Base-by-base conservation (phyloP, 2,113 vertebrate species). In the Danionella cerebrum region DNA sequence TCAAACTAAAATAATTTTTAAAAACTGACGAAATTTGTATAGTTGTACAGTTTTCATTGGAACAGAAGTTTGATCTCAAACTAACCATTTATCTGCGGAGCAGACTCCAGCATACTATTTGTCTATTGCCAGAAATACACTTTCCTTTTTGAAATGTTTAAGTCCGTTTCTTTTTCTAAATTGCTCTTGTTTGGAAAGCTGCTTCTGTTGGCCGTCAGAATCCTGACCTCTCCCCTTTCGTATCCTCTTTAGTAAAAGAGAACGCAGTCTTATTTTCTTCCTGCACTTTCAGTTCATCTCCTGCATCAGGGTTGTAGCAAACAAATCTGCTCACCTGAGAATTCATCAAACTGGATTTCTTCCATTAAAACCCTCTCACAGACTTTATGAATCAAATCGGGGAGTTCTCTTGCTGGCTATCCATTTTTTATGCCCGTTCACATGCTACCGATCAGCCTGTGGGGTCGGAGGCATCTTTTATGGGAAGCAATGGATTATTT, bases 401-500 rank as follows among this genome's bases (percentile, higher is more conserved):
- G 21, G 4, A 19, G 59, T 19, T 27, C 27, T n/a, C n/a, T 35
- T 5, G 7, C 11, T 16, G 19, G 64, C 22, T 42, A 5, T 71
- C 52, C 65, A 73, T 81, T 79, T 81, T 72, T 22, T 60, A 51
- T 72, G 71, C 80, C 74, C 80, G 83, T 88, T 85, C 81, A 84
- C 77, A 78, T 78, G 72, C 79, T 84, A 71, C 72, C 59, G 52
- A 69, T 79, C 67, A 41, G 69, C 76, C 66, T 77, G 57, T 18
- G 16, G 59, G 78, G 67, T 78, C 69, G 31, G 31, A 47, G 73
- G 66, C 58, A 18, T 16, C 45, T 14, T 31, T 27, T 44, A 8
- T 45, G 13, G 33, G 81, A 80, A 80, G 76, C 16, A 70, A 81
- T 89, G 77, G 83, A 83, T 88, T 87, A 90, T 89, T 89, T 78